Conservation (phyloP, 2,888 invertebrate genomes). For the Trypoxylon attenuatum region DNA sequence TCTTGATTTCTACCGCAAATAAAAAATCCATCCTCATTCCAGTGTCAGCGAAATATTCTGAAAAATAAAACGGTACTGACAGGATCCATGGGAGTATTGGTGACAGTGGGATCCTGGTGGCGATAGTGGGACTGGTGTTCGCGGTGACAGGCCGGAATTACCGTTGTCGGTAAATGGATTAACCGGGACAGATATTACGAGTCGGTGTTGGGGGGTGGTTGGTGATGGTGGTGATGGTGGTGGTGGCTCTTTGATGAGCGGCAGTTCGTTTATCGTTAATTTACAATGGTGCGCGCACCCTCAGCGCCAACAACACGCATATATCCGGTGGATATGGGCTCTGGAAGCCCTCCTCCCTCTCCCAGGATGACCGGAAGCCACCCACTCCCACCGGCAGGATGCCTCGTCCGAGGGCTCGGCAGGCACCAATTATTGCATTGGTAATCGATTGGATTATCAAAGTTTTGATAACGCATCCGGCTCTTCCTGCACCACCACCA, state of each 20-base stretch:
- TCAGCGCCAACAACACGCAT: not conserved
- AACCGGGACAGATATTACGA: conserved; percentile 57
- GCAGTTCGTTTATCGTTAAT: conserved; percentile 65
- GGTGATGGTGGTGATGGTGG: too few relatives aligned
- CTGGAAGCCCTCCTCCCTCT: conserved; percentile 32
- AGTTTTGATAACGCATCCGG: conserved; percentile 65
- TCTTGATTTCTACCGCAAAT: too few relatives aligned
- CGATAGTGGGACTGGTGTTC: too few relatives aligned
- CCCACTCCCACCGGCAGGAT: too few relatives aligned
- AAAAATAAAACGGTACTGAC: too few relatives aligned
- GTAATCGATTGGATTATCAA: conserved; percentile 66
- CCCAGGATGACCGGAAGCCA: conserved; percentile 53
- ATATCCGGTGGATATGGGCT: too few relatives aligned
- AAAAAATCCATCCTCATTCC: too few relatives aligned
- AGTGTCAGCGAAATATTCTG: too few relatives aligned
- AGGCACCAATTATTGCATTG: conserved; percentile 64
- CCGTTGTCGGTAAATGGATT: conserved; percentile 62
- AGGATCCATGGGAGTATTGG: too few relatives aligned
- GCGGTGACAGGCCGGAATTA: conserved; percentile 59
- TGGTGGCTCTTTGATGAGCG: conserved; percentile 60
- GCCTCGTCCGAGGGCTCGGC: conserved; percentile 46
- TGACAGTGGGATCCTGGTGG: conserved; percentile 7
- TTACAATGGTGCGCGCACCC: conserved; percentile 52
- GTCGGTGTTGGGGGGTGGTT: too few relatives aligned
- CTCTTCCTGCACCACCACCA: conserved; percentile 50